Percentiles rank a stretch among this genome's conserved stretches.
These are phyloP conservation scores for Albula goreensis DNA, from an alignment of 2,113 vertebrate genomes.

Conservation along the genomic window DNA sequence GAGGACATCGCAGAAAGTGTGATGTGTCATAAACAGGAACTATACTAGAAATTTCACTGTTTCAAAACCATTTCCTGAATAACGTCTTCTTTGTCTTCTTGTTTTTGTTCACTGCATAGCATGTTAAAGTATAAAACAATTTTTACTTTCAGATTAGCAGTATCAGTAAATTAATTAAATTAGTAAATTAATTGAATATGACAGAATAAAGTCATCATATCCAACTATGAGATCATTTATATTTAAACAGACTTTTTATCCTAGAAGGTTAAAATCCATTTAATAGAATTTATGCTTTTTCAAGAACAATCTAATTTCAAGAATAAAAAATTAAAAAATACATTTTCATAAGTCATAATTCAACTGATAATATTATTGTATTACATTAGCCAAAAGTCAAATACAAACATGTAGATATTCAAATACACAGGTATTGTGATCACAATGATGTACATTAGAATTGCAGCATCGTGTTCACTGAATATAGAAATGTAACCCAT, in stretches of 20 bases:
- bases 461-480: background rate
- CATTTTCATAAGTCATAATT: background rate
- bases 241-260: background rate
- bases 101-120: background rate
- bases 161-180: no score
- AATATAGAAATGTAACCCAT: background rate
- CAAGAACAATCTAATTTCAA: background rate
- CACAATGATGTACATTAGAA: background rate
- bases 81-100: constrained; percentile 28
- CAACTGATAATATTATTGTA: background rate
- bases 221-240: no score
- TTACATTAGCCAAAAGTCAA: background rate
- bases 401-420: background rate
- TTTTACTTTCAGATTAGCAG: no score
- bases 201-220: no score
- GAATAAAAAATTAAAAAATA: background rate
- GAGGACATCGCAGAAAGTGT: background rate
- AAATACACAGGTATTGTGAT: no score
- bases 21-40: constrained; percentile 38
- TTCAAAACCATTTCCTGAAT: constrained; percentile 47
- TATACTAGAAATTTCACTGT: constrained; percentile 32
- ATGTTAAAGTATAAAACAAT: background rate
- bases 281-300: no score
- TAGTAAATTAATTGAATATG: no score
- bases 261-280: background rate